Evolutionary conservation across 1,140 invertebrate genomes (phyloP).

Genomic region (Atta colombica): DNA sequence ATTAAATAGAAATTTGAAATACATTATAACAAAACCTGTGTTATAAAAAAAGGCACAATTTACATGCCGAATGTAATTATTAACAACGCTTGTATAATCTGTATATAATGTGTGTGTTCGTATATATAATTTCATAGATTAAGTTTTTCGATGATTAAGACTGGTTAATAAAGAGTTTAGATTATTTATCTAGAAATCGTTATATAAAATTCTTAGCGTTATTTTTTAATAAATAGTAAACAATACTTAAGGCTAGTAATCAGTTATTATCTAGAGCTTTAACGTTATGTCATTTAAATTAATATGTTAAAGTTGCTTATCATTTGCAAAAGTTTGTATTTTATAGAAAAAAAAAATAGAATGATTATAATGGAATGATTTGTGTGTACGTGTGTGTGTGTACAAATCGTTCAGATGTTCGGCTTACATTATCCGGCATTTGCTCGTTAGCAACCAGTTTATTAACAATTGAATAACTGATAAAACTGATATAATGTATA

Average conservation of each 20-base stretch:
- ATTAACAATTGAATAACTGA: background rate
- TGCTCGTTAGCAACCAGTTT: background rate
- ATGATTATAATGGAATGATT: constrained; percentile 13
- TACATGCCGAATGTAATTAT: constrained; percentile 3
- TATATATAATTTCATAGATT: constrained; percentile 22
- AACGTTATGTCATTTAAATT: constrained; percentile 22
- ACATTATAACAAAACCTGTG: background rate
- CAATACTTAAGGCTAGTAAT: constrained; percentile 25
- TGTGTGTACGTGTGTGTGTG: background rate
- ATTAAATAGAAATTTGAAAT: constrained; percentile 20
- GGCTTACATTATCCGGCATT: background rate
- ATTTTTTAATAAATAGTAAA: constrained; percentile 45
- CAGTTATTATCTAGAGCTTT: constrained; percentile 5
- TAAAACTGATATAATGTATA: background rate
- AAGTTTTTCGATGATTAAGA: constrained; percentile 19
- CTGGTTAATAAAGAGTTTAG: constrained; percentile 8
- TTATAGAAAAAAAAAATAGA: constrained; percentile 17
- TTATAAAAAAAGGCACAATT: background rate
- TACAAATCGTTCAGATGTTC: background rate
- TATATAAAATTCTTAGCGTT: constrained; percentile 12
- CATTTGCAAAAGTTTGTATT: constrained; percentile 19
- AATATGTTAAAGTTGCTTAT: background rate
- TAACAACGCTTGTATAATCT: constrained; percentile 4
- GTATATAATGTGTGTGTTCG: background rate
- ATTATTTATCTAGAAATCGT: constrained; percentile 14